Base-by-base conservation (phyloP, 2,113 vertebrate genomes). In the Podarcis muralis region DNA sequence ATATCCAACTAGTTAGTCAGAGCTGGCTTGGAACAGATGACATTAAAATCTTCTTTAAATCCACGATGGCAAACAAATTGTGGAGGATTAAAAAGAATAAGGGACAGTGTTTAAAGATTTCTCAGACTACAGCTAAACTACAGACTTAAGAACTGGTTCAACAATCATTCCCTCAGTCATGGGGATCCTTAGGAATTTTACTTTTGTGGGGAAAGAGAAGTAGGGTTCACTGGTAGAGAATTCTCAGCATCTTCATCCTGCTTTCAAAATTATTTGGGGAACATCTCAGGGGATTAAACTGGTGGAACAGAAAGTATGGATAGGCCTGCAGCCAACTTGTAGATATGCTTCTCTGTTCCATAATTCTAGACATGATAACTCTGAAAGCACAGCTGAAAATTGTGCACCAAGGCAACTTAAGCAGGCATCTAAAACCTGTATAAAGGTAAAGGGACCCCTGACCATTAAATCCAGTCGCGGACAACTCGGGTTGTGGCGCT, bases 1-100 rank as follows among this genome's bases (percentile, higher is more conserved):
- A 93, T 88, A 94, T 94, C 93, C 93, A 93, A 92, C 89, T 91
- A 90, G 91, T 30, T 92, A 92, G 88, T 89, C 92, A 94, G 88
- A 92, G 90, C 93, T 92, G 89, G 88, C 83, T 72, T 82, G 86
- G 90, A 93, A 85, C 77, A 83, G 87, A 87, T 87, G 84, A 93
- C 81, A 91, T 89, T 59, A 76, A 91, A 85, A 91, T 92, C 88
- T 93, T 90, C 79, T 84, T 81, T 91, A 94, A 92, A 0, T 0
- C 84, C 92, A 66, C 25, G 76, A 91, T 88, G 95, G 90, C 84
- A 93, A 90, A 92, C 53, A 84, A 0, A 87, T 0, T 78, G 75
- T 48, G 59, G 82, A 13, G 94, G 93, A 92, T 86, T 85, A 90
- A 90, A 90, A 90, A 2, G 0, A 86, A 74, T 88, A 71, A 87